phyloP scores from a whole-genome alignment of 2,888 invertebrate species.

The Lymantria dispar region DNA sequence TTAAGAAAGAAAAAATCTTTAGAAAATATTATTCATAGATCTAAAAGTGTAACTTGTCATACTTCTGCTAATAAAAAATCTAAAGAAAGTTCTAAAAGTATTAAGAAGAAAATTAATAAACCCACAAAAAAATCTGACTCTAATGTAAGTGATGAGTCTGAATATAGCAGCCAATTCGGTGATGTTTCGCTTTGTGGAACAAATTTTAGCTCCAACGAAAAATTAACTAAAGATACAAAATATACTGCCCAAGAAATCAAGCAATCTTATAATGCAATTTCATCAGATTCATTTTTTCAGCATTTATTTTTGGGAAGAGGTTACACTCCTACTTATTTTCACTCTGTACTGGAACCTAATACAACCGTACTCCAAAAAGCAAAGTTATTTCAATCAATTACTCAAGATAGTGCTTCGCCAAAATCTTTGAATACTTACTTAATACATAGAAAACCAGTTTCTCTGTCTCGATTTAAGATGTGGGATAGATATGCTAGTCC shows the following conservation, averaged over 20 bases:
- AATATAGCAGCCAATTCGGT: conserved; percentile 60
- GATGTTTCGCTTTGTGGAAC: conserved; percentile 65
- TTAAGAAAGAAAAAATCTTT: conserved; percentile 67
- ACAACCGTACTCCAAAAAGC: conserved; percentile 87
- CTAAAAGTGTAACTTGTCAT: conserved; percentile 62
- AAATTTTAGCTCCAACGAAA: conserved; percentile 53
- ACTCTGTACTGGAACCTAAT: conserved; percentile 60
- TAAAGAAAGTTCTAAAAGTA: conserved; percentile 48
- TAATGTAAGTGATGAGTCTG: conserved; percentile 46
- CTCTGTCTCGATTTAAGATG: conserved; percentile 87
- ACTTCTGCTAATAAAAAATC: conserved; percentile 61
- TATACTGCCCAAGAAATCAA: conserved; percentile 73
- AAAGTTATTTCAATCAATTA: conserved; percentile 84
- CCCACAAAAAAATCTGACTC: conserved; percentile 34
- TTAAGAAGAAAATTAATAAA: conserved; percentile 52
- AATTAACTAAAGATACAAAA: conserved; percentile 36
- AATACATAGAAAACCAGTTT: conserved; percentile 86
- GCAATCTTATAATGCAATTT: conserved; percentile 81
- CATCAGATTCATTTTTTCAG: conserved; percentile 87
- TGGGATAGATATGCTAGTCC: conserved; percentile 83
- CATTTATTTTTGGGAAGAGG: conserved; percentile 85
- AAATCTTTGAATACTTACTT: conserved; percentile 86
- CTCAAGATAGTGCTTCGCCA: conserved; percentile 72
- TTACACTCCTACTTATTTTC: conserved; percentile 36
- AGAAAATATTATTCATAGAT: conserved; percentile 54